Evolutionary conservation across 2,888 invertebrate species (phyloP).

Genomic region (Aleiodes testaceus): DNA sequence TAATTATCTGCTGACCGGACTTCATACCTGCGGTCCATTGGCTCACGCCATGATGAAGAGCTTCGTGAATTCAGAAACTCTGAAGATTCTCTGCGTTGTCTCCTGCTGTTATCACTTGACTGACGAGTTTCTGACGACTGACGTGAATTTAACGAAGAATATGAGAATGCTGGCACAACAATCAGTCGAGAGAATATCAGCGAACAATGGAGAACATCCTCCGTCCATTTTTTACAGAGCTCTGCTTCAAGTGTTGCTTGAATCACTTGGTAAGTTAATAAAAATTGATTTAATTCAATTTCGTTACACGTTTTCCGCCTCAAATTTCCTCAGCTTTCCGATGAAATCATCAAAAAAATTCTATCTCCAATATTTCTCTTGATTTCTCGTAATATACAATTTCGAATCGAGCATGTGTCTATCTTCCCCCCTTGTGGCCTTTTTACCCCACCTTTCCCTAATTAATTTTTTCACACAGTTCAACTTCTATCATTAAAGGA

Average conservation of each 20-base stretch:
- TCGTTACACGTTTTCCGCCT: no score
- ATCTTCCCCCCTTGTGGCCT: no score
- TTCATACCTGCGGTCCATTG: conserved; percentile 93
- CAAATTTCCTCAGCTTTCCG: no score
- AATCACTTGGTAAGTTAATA: conserved; percentile 8
- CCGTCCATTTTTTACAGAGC: conserved; percentile 85
- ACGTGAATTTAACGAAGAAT: conserved; percentile 73
- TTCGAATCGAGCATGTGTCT: no score
- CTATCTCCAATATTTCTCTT: no score
- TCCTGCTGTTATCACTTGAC: conserved; percentile 93
- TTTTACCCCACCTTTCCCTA: no score
- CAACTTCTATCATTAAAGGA: conserved; percentile 61
- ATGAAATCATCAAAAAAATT: no score
- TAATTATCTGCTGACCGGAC: conserved; percentile 76
- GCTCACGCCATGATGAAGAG: conserved; percentile 82
- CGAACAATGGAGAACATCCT: conserved; percentile 76
- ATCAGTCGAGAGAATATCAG: conserved; percentile 81
- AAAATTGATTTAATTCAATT: conserved; percentile 18
- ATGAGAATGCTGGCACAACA: conserved; percentile 91
- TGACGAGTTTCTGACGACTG: conserved; percentile 73
- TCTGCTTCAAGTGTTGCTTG: conserved; percentile 78
- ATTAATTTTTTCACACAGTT: no score
- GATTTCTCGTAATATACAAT: no score
- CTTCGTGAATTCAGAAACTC: conserved; percentile 76
- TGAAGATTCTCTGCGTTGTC: conserved; percentile 82